These are phyloP conservation scores for Chaenocephalus aceratus DNA, from an alignment of 2,113 vertebrate genomes.

Conservation along the genomic window DNA sequence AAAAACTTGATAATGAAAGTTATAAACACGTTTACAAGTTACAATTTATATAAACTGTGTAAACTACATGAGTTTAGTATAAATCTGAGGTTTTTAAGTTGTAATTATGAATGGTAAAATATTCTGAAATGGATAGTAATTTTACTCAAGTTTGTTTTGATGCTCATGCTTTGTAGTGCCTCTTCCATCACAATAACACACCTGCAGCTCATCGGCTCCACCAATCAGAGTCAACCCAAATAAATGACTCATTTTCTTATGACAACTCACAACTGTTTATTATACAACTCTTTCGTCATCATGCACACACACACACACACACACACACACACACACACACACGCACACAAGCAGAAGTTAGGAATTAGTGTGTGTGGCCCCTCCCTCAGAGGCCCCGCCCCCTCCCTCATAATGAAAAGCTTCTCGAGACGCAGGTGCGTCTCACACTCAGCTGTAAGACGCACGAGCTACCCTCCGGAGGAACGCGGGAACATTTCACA, in stretches of 20 bases:
- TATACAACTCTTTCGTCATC: neutral
- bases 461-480: neutral
- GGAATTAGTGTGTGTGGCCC: neutral
- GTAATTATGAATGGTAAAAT: neutral
- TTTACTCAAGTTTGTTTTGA: no score
- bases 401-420: neutral
- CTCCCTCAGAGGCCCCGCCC: conserved; percentile 25
- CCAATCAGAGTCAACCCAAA: neutral
- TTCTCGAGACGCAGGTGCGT: conserved; percentile 15
- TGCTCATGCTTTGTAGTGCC: no score
- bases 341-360: neutral
- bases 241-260: neutral
- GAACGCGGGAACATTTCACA: neutral
- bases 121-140: neutral
- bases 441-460: neutral
- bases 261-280: neutral
- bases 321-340: neutral
- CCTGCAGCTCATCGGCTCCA: neutral
- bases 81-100: no score
- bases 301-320: neutral
- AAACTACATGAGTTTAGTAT: neutral
- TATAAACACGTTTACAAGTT: no score
- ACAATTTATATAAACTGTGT: no score
- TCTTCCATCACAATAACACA: neutral
- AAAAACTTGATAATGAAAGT: no score